Evolutionary conservation across 2,888 invertebrate genomes (phyloP).

Genomic region (Therioaphis trifolii): DNA sequence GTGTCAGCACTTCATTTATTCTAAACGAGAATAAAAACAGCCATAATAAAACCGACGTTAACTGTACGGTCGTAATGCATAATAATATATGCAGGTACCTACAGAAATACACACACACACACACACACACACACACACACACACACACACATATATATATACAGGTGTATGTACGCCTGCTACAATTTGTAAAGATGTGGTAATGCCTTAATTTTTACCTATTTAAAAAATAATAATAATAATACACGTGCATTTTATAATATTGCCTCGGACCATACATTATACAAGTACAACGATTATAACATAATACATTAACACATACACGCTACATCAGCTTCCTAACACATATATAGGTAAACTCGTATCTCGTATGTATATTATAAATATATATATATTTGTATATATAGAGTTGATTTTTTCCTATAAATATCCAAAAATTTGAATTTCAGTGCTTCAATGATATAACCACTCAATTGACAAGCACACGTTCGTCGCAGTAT

Average conservation of each 20-base stretch:
- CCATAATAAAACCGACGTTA: background rate
- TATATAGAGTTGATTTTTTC: no score
- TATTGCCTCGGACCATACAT: background rate
- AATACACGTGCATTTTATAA: background rate
- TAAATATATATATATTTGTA: no score
- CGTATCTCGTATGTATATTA: no score
- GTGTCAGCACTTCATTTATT: conserved; percentile 51
- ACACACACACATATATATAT: no score
- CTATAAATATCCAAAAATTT: no score
- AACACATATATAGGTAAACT: no score
- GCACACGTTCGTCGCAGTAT: no score
- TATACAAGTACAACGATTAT: background rate
- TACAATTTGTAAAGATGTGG: background rate
- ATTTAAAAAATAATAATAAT: background rate
- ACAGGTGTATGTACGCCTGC: background rate
- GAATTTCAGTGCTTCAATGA: no score
- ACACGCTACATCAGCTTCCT: background rate
- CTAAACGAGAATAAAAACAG: conserved; percentile 43
- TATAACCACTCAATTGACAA: no score
- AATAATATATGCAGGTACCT: no score
- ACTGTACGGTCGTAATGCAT: conserved; percentile 8
- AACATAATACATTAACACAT: background rate
- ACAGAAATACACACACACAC: no score
- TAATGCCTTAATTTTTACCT: background rate
- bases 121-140: no score